Conservation (phyloP, 2,797 vertebrate genomes). For the Columba guinea region DNA sequence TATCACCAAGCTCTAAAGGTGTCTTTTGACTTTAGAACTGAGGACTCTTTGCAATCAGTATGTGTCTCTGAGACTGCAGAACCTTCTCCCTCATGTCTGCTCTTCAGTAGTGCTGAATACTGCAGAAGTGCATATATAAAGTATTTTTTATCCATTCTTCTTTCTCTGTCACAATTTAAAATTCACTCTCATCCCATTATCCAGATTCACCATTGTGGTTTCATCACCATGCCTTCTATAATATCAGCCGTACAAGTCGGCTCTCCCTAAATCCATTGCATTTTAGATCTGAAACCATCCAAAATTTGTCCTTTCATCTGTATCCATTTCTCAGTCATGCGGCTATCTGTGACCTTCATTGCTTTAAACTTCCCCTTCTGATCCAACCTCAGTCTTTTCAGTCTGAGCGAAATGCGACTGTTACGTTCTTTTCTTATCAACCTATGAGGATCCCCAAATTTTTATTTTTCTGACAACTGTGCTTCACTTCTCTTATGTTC, state of each 20-base stretch:
- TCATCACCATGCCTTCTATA: neutral
- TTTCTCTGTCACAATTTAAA: neutral
- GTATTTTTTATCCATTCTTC: neutral
- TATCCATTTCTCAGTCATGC: neutral
- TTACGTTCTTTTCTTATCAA: neutral
- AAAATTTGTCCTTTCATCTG: neutral
- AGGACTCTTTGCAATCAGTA: neutral
- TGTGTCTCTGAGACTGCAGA: neutral
- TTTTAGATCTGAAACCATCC: neutral
- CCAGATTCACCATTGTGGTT: neutral
- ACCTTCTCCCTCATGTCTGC: neutral
- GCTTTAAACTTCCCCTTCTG: neutral
- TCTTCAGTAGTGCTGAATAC: neutral
- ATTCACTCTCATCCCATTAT: neutral
- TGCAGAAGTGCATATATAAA: neutral
- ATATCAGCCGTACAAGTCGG: fast-evolving
- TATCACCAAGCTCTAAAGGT: neutral
- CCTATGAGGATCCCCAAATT: neutral
- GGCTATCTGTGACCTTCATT: neutral
- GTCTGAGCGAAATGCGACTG: neutral
- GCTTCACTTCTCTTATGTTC: neutral
- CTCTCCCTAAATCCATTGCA: neutral
- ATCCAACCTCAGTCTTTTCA: neutral
- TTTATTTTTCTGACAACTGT: neutral
- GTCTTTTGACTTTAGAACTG: neutral